Conservation (phyloP, 2,888 invertebrate species). For the Microctonus hyperodae region DNA sequence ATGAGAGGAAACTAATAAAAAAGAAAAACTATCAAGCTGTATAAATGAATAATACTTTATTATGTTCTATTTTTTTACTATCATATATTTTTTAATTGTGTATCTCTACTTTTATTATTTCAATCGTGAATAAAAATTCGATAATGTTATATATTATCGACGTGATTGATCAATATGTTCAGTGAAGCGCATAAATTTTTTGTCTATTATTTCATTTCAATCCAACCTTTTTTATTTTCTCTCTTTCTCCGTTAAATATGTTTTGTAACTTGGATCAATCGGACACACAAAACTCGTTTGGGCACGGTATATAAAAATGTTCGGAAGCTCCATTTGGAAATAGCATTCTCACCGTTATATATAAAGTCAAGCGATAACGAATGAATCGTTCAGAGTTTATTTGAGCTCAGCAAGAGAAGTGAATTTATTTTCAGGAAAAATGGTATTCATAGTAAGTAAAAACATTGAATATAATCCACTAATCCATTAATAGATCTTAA, state of each 20-base stretch:
- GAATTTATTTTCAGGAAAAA: background rate
- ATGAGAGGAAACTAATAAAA: background rate
- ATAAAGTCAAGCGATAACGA: slow-evolving; percentile 2
- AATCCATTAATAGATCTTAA: background rate
- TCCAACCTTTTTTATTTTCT: background rate
- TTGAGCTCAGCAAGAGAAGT: background rate
- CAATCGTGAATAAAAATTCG: background rate
- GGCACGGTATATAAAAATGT: slow-evolving; percentile 1
- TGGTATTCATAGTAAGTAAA: slow-evolving; percentile 6
- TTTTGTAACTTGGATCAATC: slow-evolving; percentile 1
- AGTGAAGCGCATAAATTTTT: background rate
- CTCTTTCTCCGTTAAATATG: background rate
- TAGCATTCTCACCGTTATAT: background rate
- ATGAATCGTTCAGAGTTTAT: slow-evolving; percentile 8
- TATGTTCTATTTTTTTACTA: background rate
- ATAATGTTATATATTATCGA: background rate
- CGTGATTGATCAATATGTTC: background rate
- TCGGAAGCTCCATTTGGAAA: background rate
- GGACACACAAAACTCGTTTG: background rate
- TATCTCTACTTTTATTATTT: background rate
- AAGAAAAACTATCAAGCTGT: too few species aligned
- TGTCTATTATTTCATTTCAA: too few species aligned
- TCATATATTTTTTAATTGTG: too few species aligned
- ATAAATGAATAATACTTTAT: background rate
- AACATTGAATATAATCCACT: background rate